Base-by-base conservation (phyloP, 2,797 vertebrate species). In the Telmatherina bonti region DNA sequence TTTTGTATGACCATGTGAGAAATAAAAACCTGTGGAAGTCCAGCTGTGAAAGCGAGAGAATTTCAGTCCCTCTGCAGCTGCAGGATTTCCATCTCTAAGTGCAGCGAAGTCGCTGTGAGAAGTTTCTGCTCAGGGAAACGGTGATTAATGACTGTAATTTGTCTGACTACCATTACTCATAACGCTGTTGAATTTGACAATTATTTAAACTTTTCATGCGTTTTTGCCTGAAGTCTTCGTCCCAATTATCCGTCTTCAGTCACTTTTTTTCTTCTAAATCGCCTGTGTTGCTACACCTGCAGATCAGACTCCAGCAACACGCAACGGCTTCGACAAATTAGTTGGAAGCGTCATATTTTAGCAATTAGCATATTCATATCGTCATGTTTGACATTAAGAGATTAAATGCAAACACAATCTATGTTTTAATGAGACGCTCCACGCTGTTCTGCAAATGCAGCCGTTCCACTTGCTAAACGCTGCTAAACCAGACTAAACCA, bases 401-500 rank as follows among this genome's bases (percentile, higher is more conserved):
- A 47, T 16, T 27, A 31, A 13, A 41, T 16, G 59, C 15, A 45
- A 10, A 30, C 61, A 27, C 33, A 15, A 11, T 13, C 26, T 45
- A 22, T 79, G 27, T 53, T 51, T 70, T 90, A 90, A 92, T 87
- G 77, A 67, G 72, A 83, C 68, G 7, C 63, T 62, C 54, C n/a
- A 16, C 36, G 70, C 66, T 72, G 60, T 24, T 22, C 78, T 72
- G 72, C 81, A 82, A 85, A 80, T 78, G 35, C 75, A 76, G 15
- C 79, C 88, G 89, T 84, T 90, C 87, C 88, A 83, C 75, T 74
- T 86, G 80, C 84, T 87, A 79, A 93, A 89, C 88, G 76, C 83
- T 53, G 78, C 80, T 89, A 87, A 93, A n/a, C n/a, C n/a, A n/a
- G n/a, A n/a, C n/a, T 93, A 88, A 82, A n/a, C n/a, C n/a, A 88